These are phyloP conservation scores for Dasyornis broadbenti DNA, from an alignment of 2,113 vertebrate genomes.

Conservation along the genomic window DNA sequence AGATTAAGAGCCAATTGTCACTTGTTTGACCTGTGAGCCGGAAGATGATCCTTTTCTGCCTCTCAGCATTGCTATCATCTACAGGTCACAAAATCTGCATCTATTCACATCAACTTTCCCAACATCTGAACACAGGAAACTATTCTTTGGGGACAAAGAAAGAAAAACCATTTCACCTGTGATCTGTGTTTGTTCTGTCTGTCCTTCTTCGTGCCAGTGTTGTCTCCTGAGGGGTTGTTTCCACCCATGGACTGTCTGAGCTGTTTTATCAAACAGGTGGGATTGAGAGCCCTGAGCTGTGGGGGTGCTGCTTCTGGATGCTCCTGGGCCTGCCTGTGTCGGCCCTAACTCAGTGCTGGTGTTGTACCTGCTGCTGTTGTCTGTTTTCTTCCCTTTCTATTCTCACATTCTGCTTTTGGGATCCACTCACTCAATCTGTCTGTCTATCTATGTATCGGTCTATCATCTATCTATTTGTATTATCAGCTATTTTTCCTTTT, in stretches of 20 bases:
- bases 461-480: neutral
- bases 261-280: neutral
- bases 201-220: neutral
- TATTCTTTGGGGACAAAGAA: neutral
- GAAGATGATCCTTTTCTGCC: neutral
- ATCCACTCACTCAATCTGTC: neutral
- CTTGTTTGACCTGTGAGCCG: neutral
- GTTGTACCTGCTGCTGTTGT: neutral
- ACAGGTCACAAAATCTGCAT: neutral
- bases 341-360: neutral
- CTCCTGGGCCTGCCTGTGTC: neutral
- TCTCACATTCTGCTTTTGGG: neutral
- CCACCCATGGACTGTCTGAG: neutral
- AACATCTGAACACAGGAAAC: neutral
- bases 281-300: neutral
- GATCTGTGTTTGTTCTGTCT: neutral
- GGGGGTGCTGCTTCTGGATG: neutral
- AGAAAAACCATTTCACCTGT: neutral
- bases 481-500: neutral
- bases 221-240: neutral
- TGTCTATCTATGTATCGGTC: neutral
- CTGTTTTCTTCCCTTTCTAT: neutral
- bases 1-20: neutral
- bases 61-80: neutral
- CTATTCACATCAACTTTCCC: neutral